phyloP scores from a whole-genome alignment of 1,140 invertebrate genomes.

The Danaus plexippus region DNA sequence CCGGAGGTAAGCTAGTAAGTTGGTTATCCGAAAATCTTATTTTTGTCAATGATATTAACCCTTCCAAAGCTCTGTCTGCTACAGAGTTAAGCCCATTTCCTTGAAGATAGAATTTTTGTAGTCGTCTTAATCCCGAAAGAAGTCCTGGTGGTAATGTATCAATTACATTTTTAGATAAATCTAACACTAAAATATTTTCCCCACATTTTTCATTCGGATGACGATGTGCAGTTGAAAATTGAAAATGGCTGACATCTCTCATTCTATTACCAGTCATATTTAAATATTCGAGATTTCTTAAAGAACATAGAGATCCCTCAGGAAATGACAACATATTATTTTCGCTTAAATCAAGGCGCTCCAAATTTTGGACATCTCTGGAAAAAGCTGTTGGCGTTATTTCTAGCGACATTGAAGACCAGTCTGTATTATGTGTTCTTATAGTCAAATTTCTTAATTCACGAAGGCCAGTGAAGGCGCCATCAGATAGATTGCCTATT shows the following conservation, averaged over 20 bases:
- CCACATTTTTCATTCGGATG: conserved; percentile 78
- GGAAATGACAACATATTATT: conserved; percentile 92
- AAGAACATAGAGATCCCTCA: conserved; percentile 84
- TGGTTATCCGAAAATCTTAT: conserved; percentile 88
- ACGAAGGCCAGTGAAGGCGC: conserved; percentile 84
- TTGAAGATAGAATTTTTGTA: conserved; percentile 78
- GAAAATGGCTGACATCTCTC: conserved; percentile 82
- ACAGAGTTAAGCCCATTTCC: conserved; percentile 82
- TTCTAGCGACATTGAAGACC: conserved; percentile 88
- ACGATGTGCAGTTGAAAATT: conserved; percentile 77
- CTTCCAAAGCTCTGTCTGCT: conserved; percentile 86
- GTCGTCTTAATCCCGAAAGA: conserved; percentile 78
- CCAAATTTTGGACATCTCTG: conserved; percentile 80
- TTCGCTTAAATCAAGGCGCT: conserved; percentile 86
- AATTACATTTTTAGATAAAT: conserved; percentile 87
- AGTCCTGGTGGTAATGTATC: conserved; percentile 83
- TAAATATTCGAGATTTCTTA: conserved; percentile 82
- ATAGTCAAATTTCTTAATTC: conserved; percentile 88
- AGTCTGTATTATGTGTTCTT: conserved; percentile 89
- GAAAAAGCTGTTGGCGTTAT: conserved; percentile 82
- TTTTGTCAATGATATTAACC: conserved; percentile 81
- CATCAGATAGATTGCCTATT: conserved; percentile 88
- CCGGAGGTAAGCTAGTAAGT: conserved; percentile 84
- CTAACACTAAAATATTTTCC: conserved; percentile 80
- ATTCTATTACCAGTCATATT: conserved; percentile 88